Evolutionary conservation across 2,888 invertebrate species (phyloP), one percentile per base, ranked within the genome.

Genomic region (Drosophila kanekoi): DNA sequence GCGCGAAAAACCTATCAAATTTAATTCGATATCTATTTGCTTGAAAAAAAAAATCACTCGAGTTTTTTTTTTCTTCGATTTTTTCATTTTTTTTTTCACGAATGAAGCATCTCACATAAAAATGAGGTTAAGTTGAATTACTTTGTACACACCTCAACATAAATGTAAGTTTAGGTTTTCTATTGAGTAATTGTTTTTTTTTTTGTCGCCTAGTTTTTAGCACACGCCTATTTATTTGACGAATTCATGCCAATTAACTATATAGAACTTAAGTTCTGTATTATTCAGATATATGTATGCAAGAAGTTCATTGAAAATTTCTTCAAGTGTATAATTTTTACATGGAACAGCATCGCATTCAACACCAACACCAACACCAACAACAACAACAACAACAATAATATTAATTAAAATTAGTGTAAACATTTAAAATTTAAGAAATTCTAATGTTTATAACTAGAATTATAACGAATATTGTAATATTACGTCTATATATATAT

Each of bases 41-140:
- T 16, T 32, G 16, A 4, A 20, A 33, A 56, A 56, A 56, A 61
- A 52, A 70, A 49, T 57, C 63, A 80, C 66, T 69, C 72, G 72
- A 79, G 62, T 70, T 68, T 61, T 44, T 44, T 58, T 61, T 45
- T 58, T 28, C 28, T 8, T 28, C 8, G 28, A 37, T 23, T 9
- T 48, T 35, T 32, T 16, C n/a, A n/a, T 54, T 60, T 45, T 59
- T 62, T 45, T 62, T 57, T 37, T 61, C 61, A 86, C 80, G 80
- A 78, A 83, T 73, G 40, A 68, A 64, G 69, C 85, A 83, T 83
- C 85, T 83, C 82, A 82, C 81, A 61, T 52, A 33, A 52, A 44
- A 48, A 58, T 28, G 28, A 28, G 28, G 28, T 28, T 28, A 28
- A 68, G 58, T 65, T 65, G 33, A 60, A 60, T 62, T 62, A 68